Conservation (phyloP, 2,113 vertebrate genomes). For the Tauraco erythrolophus region DNA sequence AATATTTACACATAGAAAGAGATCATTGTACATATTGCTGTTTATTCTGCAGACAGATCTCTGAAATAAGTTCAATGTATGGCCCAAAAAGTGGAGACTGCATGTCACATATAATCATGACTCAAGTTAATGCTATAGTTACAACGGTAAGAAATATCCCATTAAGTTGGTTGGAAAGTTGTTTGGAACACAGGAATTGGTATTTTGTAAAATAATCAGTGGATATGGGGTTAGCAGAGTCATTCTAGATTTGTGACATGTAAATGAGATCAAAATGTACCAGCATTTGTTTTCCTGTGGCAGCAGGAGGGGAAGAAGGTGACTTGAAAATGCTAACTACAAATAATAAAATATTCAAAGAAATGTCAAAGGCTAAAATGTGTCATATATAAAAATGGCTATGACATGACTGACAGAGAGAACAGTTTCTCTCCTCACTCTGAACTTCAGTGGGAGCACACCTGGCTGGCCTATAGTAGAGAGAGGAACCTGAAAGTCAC, state of each 20-base stretch:
- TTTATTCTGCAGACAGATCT: not conserved
- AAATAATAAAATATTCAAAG: not conserved
- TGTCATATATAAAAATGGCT: not conserved
- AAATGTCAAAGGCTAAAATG: not conserved
- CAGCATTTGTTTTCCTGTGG: not conserved
- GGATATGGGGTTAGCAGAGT: not conserved
- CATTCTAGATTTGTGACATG: not conserved
- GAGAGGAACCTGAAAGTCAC: not conserved
- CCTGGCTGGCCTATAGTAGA: not conserved
- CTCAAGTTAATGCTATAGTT: not conserved
- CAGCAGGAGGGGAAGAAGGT: not conserved
- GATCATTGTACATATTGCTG: not conserved
- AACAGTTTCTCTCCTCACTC: not conserved
- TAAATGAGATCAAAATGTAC: not conserved
- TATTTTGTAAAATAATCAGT: not conserved
- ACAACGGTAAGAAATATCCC: not conserved
- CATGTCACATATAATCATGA: accelerated
- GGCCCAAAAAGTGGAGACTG: not conserved
- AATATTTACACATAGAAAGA: not conserved
- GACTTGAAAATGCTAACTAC: not conserved
- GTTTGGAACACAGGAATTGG: not conserved
- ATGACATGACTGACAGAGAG: not conserved
- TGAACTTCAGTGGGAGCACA: not conserved
- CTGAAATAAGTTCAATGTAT: not conserved
- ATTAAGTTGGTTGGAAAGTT: not conserved